Base-by-base conservation (phyloP, 1,140 invertebrate species). In the Matsumurasca onukii region DNA sequence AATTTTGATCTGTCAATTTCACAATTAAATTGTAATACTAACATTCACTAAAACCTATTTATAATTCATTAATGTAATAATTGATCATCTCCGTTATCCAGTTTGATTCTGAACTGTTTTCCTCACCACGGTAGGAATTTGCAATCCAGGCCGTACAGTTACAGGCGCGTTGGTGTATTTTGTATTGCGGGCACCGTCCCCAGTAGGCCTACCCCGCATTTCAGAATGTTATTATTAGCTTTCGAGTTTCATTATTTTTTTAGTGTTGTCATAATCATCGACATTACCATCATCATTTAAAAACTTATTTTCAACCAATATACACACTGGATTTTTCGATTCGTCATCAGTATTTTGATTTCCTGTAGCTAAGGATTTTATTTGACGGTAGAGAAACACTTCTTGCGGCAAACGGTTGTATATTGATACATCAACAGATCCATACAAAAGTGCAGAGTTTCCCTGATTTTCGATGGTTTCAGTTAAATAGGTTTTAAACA, bases 71-170 rank as follows among this genome's bases (percentile, higher is more conserved):
- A n/a, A 9, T 45, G 9, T 9, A 12, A 9, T 45, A n/a, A 45
- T 12, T 12, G n/a, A 45, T n/a, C 9, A 45, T 12, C 39, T n/a
- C 39, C n/a, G 39, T 45, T 9, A n/a, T 45, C 39, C 39, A 45
- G 9, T 12, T 9, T 45, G n/a, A 45, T 12, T 12, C n/a, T 45
- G 9, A n/a, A 45, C 39, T 45, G 39, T 12, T 45, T 45, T 45
- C 39, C 39, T 12, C 39, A 45, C 39, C 39, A 45, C 39, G 39
- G 39, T 45, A 45, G 39, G 39, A 12, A 45, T 45, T 12, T 45
- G n/a, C 39, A n/a, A 45, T 12, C 39, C 39, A 45, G 39, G 39
- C 39, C 39, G 39, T 45, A 45, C 39, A 45, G 39, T 45, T 45
- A 12, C 9, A n/a, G 39, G 39, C 39, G 39, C 39, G 39, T 45